A percentile compares a stretch with the other conserved stretches of the same genome.
These are phyloP conservation scores for Chydorus sphaericus DNA, from an alignment of 2,888 invertebrate species.

Conservation along the genomic window DNA sequence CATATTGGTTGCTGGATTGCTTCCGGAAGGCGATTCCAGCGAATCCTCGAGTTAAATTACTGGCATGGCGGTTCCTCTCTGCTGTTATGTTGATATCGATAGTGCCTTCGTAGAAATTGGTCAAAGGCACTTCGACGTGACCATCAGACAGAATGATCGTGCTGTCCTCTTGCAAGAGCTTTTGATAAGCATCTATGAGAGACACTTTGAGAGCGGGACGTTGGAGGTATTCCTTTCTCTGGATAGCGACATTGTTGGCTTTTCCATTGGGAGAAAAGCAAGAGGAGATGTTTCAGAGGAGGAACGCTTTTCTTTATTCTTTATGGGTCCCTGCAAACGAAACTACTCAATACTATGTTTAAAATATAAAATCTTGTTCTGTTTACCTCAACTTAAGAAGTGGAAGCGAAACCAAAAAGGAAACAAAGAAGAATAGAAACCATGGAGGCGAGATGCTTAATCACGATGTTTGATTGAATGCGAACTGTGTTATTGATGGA, in stretches of 20 bases:
- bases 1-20: background rate
- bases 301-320: no score
- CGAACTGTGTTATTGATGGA: no score
- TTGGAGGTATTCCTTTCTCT: background rate
- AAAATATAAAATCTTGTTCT: no score
- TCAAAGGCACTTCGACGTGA: background rate
- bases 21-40: background rate
- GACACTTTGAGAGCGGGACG: background rate
- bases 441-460: no score
- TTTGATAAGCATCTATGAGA: background rate
- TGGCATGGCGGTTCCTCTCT: background rate
- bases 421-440: no score
- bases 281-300: no score
- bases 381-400: no score
- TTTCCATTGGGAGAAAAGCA: no score
- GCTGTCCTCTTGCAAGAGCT: background rate
- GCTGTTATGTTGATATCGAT: background rate
- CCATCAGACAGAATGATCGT: background rate
- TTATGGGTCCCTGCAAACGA: no score
- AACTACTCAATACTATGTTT: no score
- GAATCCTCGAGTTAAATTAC: background rate
- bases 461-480: no score
- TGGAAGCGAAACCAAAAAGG: no score
- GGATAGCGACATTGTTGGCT: background rate
- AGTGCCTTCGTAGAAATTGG: background rate